These are phyloP conservation scores for Drosophila malerkotliana DNA, from an alignment of 1,140 invertebrate species.

Conservation along the genomic window DNA sequence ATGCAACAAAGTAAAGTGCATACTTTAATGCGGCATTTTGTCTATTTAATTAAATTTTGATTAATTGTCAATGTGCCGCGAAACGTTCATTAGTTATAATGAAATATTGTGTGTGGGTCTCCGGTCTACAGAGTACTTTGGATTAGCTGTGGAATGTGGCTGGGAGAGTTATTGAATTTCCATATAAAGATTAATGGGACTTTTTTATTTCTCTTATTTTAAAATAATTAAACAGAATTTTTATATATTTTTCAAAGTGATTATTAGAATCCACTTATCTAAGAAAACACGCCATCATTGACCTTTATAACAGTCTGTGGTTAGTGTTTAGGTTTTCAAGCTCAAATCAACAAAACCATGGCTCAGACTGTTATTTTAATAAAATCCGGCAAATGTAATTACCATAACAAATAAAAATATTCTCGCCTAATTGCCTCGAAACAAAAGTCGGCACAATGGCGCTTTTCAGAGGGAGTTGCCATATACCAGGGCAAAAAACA, in stretches of 20 bases:
- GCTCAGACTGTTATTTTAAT: constrained; percentile 30
- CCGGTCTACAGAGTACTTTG: not conserved
- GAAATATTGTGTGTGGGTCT: constrained; percentile 31
- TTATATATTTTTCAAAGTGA: constrained; percentile 4
- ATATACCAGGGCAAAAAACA: not conserved
- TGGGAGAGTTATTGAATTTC: constrained; percentile 1
- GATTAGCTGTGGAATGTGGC: constrained; percentile 3
- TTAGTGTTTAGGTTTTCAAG: constrained; percentile 38
- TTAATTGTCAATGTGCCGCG: constrained; percentile 63
- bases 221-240: not conserved
- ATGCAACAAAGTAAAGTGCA: constrained; percentile 66
- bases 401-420: constrained; percentile 74
- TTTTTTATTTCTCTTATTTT: not conserved
- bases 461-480: constrained; percentile 8
- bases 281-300: constrained; percentile 59
- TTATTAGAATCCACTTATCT: constrained; percentile 37
- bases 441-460: constrained; percentile 46
- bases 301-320: constrained; percentile 53
- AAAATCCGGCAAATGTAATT: constrained; percentile 53
- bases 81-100: constrained; percentile 63
- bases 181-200: not conserved
- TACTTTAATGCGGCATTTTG: constrained; percentile 76
- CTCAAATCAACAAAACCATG: constrained; percentile 55
- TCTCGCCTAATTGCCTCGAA: constrained; percentile 60
- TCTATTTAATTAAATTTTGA: constrained; percentile 76